A percentile compares a stretch with the other conserved stretches of the same genome.
Conservation (phyloP, 2,888 invertebrate species). For the Thumatha senex region DNA sequence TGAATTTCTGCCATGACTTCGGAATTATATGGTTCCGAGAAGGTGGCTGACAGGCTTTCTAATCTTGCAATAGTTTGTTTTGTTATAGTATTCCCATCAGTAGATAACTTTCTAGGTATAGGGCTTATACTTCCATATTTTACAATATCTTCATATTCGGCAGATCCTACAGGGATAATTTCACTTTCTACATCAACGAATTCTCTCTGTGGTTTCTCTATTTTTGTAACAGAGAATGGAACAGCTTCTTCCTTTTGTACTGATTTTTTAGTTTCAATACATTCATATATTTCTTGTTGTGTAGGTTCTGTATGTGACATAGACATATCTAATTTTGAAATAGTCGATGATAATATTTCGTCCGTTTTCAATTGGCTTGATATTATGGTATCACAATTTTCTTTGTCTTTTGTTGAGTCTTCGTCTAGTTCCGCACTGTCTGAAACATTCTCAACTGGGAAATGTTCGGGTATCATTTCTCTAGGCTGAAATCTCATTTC, state of each 20-base stretch:
- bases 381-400: constrained; percentile 73
- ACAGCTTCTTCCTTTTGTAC: constrained; percentile 53
- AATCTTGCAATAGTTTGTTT: constrained; percentile 49
- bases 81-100: constrained; percentile 48
- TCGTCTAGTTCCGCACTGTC: constrained; percentile 74
- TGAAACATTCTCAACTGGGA: constrained; percentile 64
- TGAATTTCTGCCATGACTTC: constrained; percentile 37
- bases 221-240: constrained; percentile 68
- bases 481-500: constrained; percentile 94
- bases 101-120: constrained; percentile 54
- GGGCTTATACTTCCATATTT: constrained; percentile 64
- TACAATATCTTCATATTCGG: constrained; percentile 72
- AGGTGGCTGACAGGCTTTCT: constrained; percentile 44
- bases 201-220: constrained; percentile 64
- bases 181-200: constrained; percentile 78
- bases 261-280: constrained; percentile 42
- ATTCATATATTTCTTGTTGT: constrained; percentile 54
- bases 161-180: constrained; percentile 73
- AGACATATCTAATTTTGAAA: constrained; percentile 71
- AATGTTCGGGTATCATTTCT: constrained; percentile 77
- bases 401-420: constrained; percentile 68
- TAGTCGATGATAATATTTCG: constrained; percentile 71
- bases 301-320: constrained; percentile 60
- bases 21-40: not conserved
- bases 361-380: constrained; percentile 76